Evolutionary conservation across 2,888 invertebrate genomes (phyloP).

Genomic region (Cephus rjabovi): DNA sequence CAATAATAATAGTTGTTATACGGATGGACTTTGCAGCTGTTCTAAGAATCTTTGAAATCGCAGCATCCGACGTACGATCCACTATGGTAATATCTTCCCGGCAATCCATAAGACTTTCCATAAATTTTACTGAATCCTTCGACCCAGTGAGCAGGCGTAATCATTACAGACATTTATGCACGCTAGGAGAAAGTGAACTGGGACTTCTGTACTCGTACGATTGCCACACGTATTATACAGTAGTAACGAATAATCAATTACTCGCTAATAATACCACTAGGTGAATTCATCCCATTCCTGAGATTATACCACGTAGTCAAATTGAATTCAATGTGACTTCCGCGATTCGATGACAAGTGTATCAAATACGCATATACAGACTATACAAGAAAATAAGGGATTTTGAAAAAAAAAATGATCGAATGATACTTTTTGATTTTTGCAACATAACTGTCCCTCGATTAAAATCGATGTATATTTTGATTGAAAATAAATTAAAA

Average conservation of each 20-base stretch:
- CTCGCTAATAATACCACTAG: background rate
- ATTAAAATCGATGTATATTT: background rate
- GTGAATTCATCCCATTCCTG: background rate
- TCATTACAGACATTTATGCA: background rate
- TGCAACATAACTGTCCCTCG: background rate
- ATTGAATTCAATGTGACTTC: background rate
- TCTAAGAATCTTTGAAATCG: background rate
- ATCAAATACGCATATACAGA: background rate
- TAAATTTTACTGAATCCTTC: constrained; percentile 4
- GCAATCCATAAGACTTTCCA: background rate
- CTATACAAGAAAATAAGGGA: background rate
- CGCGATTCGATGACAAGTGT: background rate
- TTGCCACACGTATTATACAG: constrained; percentile 17
- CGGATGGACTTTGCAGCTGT: background rate
- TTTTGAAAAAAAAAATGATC: too few relatives aligned
- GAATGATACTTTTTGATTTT: too few relatives aligned
- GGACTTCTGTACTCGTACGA: background rate
- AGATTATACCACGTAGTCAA: background rate
- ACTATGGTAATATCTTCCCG: background rate
- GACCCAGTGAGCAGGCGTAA: background rate
- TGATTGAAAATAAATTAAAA: background rate
- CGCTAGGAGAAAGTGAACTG: background rate
- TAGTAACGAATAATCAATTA: constrained; percentile 43
- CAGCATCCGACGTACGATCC: background rate
- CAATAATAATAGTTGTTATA: too few relatives aligned